Conservation (phyloP, 2,797 vertebrate genomes). For the Varecia variegata region DNA sequence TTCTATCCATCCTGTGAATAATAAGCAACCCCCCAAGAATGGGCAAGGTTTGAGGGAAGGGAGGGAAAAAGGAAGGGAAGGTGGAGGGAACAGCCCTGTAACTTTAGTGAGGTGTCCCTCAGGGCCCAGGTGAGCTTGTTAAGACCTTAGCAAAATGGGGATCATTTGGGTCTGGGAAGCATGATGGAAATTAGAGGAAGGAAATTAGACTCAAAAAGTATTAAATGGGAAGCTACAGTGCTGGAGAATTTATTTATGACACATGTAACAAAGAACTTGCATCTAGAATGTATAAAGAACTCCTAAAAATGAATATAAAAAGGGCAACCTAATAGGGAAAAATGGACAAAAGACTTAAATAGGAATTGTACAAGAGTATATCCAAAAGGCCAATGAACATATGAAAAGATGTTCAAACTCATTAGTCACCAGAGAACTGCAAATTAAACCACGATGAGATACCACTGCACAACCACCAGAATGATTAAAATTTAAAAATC, state of each 20-base stretch:
- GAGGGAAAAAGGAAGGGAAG: background rate
- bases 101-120: background rate
- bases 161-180: background rate
- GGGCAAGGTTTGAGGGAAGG: background rate
- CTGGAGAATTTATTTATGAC: constrained; percentile 27
- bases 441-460: constrained; percentile 46
- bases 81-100: background rate
- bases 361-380: constrained; percentile 3
- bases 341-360: constrained; percentile 27
- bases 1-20: constrained; percentile 12
- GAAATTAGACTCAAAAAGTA: background rate
- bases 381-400: constrained; percentile 35
- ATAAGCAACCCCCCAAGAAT: background rate
- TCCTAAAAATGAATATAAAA: constrained; percentile 36
- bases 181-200: constrained; percentile 7
- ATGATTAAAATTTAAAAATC: constrained; percentile 39
- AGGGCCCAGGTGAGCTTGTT: background rate
- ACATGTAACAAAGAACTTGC: background rate
- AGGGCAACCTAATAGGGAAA: background rate
- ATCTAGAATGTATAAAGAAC: constrained; percentile 11
- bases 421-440: constrained; percentile 56
- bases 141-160: background rate
- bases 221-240: background rate
- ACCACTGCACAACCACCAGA: constrained; percentile 44
- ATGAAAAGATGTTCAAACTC: constrained; percentile 45